Conservation (phyloP, 2,797 vertebrate species). For the Apogon talboti region DNA sequence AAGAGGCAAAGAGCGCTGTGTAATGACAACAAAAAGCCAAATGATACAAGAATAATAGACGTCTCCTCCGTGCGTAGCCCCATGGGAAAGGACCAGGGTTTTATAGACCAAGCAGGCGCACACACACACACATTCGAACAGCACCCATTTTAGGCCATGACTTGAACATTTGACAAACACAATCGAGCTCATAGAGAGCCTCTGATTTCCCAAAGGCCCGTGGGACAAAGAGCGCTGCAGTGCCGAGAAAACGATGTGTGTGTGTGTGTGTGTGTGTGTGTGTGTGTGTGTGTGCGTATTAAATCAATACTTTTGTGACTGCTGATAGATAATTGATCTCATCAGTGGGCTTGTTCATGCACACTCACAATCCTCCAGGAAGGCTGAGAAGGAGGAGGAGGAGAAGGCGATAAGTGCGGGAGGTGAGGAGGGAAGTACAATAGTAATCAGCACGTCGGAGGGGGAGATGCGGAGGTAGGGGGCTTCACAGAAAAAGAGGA, state of each 20-base stretch:
- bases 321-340: slow-evolving; percentile 79
- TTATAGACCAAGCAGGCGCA: slow-evolving; percentile 22
- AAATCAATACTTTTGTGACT: slow-evolving; percentile 77
- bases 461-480: slow-evolving; percentile 20
- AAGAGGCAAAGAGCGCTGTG: slow-evolving; percentile 38
- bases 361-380: slow-evolving; percentile 61
- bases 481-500: slow-evolving; percentile 45
- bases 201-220: slow-evolving; percentile 66
- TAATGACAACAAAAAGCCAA: slow-evolving; percentile 65
- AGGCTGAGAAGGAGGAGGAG: slow-evolving; percentile 36
- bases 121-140: slow-evolving; percentile 50
- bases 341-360: slow-evolving; percentile 75
- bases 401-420: slow-evolving; percentile 25
- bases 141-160: slow-evolving; percentile 56
- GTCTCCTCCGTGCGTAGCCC: slow-evolving; percentile 26
- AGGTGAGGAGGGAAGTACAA: slow-evolving; percentile 21
- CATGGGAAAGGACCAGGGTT: slow-evolving; percentile 31
- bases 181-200: slow-evolving; percentile 50
- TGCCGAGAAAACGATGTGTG: slow-evolving; percentile 21
- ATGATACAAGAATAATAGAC: slow-evolving; percentile 65
- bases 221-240: slow-evolving; percentile 47
- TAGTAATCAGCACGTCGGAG: background rate
- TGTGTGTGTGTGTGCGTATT: slow-evolving; percentile 17
- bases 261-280: slow-evolving; percentile 6
- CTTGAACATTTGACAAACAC: slow-evolving; percentile 65